Percentiles rank a stretch among this genome's conserved stretches.
Conservation (phyloP, 1,140 invertebrate species). For the Neuroterus valhalla region DNA sequence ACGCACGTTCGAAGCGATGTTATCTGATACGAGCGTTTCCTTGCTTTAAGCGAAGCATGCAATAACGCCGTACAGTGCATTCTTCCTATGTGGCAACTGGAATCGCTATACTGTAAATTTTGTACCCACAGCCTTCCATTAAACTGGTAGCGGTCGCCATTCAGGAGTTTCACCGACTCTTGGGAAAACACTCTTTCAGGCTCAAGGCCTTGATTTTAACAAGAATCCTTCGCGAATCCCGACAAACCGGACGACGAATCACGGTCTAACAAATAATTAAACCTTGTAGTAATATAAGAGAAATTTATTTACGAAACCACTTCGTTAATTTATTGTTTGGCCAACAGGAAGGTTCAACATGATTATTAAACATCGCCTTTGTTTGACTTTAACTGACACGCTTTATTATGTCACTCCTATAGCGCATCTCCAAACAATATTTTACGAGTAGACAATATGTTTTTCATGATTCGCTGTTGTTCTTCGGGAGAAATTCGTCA, state of each 20-base stretch:
- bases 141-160: slow-evolving; percentile 48
- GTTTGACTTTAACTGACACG: neutral
- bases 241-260: neutral
- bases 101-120: no score
- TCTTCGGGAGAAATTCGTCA: no score
- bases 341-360: slow-evolving; percentile 11
- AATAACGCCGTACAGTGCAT: slow-evolving; percentile 53
- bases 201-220: slow-evolving; percentile 46
- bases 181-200: slow-evolving; percentile 52
- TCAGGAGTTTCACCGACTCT: slow-evolving; percentile 52
- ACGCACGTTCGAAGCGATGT: slow-evolving; percentile 60
- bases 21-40: slow-evolving; percentile 68
- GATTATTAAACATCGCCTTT: neutral
- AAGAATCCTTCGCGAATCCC: slow-evolving; percentile 1
- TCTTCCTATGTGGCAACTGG: slow-evolving; percentile 60
- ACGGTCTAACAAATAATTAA: neutral
- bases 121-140: slow-evolving; percentile 48
- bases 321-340: slow-evolving; percentile 3
- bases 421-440: no score
- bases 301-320: slow-evolving; percentile 2
- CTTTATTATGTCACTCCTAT: neutral
- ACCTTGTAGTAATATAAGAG: neutral
- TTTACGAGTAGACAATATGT: no score
- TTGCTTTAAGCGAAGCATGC: slow-evolving; percentile 65
- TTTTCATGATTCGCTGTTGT: no score